phyloP scores from a whole-genome alignment of 2,888 invertebrate genomes.

The Parasteatoda lunata region DNA sequence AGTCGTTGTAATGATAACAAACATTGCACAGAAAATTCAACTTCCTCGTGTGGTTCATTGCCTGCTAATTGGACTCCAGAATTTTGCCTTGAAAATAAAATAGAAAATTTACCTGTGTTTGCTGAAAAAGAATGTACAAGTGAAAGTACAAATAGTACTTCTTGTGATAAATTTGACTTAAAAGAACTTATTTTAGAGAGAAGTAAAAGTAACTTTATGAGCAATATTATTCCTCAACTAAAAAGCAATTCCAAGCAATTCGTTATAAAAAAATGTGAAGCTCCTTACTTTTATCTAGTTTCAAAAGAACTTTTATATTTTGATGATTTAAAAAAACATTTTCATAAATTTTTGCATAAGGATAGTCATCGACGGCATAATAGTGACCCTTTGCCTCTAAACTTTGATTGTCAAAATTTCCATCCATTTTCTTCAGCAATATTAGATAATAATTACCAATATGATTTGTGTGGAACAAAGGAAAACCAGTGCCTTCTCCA shows the following conservation, averaged over 20 bases:
- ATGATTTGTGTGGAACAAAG: constrained; percentile 11
- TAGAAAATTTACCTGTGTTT: constrained; percentile 13
- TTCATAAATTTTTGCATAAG: neutral
- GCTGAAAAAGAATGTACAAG: too few species aligned
- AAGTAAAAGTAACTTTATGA: too few species aligned
- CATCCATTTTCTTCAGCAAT: neutral
- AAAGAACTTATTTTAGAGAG: too few species aligned
- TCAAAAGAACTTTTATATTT: neutral
- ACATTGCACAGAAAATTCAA: neutral
- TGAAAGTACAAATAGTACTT: too few species aligned
- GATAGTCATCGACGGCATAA: constrained; percentile 50
- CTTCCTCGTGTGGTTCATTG: constrained; percentile 36
- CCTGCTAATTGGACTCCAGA: constrained; percentile 46
- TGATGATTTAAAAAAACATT: too few species aligned
- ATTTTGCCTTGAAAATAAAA: constrained; percentile 19
- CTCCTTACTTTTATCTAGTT: constrained; percentile 9
- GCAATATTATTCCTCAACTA: too few species aligned
- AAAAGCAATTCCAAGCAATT: too few species aligned
- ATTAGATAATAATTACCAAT: neutral
- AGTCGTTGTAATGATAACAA: neutral
- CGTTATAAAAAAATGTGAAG: neutral
- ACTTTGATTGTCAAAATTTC: constrained; percentile 7
- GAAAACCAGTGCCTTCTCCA: constrained; percentile 29
- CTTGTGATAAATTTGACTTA: too few species aligned
- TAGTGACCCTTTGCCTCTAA: constrained; percentile 49